Conservation (phyloP, 2,888 invertebrate genomes). For the Nephrotoma flavescens region DNA sequence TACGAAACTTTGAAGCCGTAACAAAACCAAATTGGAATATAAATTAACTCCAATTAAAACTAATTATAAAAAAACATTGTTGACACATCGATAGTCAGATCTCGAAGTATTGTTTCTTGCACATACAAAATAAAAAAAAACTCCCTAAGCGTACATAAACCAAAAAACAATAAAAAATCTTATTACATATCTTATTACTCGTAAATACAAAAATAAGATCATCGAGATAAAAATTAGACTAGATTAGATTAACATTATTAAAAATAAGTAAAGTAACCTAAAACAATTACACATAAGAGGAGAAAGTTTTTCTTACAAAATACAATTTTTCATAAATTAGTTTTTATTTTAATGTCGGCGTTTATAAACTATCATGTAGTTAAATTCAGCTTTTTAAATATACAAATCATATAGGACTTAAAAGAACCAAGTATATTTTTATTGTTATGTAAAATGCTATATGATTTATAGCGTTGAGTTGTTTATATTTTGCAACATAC, state of each 20-base stretch:
- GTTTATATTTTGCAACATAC: background rate
- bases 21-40: no score
- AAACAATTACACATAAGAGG: background rate
- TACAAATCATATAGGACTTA: background rate
- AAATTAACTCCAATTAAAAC: background rate
- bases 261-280: background rate
- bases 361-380: background rate
- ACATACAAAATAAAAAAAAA: background rate
- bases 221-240: background rate
- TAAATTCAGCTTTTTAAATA: background rate
- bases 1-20: no score
- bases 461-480: background rate
- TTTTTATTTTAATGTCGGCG: background rate
- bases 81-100: background rate
- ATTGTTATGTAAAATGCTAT: background rate
- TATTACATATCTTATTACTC: background rate
- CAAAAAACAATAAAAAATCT: background rate
- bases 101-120: background rate
- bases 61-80: background rate
- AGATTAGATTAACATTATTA: no score
- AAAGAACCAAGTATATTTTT: background rate
- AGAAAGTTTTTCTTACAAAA: background rate
- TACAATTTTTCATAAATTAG: background rate
- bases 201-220: background rate
- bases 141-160: background rate